Base-by-base conservation (phyloP, 2,888 invertebrate genomes). In the Orchesellides sinensis region DNA sequence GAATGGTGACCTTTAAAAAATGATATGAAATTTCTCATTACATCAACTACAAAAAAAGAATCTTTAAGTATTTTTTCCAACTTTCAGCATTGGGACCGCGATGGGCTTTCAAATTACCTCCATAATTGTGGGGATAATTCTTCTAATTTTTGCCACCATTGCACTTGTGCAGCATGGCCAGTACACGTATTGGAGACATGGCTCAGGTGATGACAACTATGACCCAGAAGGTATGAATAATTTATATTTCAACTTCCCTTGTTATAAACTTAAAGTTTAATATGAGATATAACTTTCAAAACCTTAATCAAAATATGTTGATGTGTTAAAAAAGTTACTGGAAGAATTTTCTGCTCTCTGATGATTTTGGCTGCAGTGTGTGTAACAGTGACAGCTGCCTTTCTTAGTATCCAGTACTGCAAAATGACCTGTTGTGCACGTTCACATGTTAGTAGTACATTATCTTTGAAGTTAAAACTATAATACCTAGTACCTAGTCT, bases 91-190 rank as follows among this genome's bases (percentile, higher is more conserved):
- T 56, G 83, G 83, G 2, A 59, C 63, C 4, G 79, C 83, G 1
- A 79, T 83, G 83, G 83, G 69, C n/a, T 74, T 79, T 12, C 83
- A 83, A 66, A 83, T 83, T n/a, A 10, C 47, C 3, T 70, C 79
- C 4, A 52, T 73, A 8, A 17, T 83, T 19, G 47, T 69, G 1
- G 69, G 74, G 23, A 29, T 56, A 3, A 1, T 74, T 0, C 25
- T 83, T 0, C 19, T 79, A 0, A 25, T 79, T 2, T 74, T 73
- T 49, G 54, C 79, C 10, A 45, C 68, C 12, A 65, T 74, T 45
- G 32, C 83, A 17, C 54, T 83, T 1, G 19, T 70, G 5, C 63
- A 75, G 14, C 79, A 79, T 25, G 79, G 79, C 0, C 17, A 35
- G 27, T 63, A 69, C 19, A 32, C 47, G 0, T 65, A 72, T 54